Conservation (phyloP, 2,797 vertebrate species). For the Myotis findleyi region DNA sequence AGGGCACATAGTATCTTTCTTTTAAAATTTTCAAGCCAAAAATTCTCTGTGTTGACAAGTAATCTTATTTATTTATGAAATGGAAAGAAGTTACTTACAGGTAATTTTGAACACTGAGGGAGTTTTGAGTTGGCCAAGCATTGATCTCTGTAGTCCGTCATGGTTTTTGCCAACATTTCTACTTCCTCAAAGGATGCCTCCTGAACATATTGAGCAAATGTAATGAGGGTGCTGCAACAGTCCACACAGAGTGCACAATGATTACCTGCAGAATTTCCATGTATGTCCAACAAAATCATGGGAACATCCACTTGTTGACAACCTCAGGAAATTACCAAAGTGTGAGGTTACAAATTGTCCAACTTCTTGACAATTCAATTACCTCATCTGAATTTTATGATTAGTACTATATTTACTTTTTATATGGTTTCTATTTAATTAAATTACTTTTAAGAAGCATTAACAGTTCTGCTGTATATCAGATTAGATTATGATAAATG, state of each 20-base stretch:
- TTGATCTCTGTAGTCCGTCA: constrained; percentile 6
- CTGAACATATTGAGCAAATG: constrained; percentile 66
- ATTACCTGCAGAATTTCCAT: background rate
- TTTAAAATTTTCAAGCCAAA: background rate
- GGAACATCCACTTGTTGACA: background rate
- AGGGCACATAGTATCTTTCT: background rate
- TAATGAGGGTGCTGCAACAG: constrained; percentile 58
- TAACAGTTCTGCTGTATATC: background rate
- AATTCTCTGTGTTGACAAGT: background rate
- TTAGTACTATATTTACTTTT: constrained; percentile 14
- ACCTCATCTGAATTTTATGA: background rate
- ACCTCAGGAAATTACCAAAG: background rate
- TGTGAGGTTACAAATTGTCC: background rate
- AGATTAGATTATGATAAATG: background rate
- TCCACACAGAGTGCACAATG: background rate
- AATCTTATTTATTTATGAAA: background rate
- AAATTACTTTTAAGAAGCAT: background rate
- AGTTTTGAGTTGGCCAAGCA: constrained; percentile 20
- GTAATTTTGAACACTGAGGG: constrained; percentile 25
- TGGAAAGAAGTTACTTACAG: constrained; percentile 47
- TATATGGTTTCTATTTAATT: background rate
- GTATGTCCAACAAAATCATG: background rate
- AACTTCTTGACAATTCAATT: background rate
- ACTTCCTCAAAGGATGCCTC: constrained; percentile 67
- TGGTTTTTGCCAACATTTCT: background rate